Base-by-base conservation (phyloP, 2,797 vertebrate species). In the Spatula clypeata region DNA sequence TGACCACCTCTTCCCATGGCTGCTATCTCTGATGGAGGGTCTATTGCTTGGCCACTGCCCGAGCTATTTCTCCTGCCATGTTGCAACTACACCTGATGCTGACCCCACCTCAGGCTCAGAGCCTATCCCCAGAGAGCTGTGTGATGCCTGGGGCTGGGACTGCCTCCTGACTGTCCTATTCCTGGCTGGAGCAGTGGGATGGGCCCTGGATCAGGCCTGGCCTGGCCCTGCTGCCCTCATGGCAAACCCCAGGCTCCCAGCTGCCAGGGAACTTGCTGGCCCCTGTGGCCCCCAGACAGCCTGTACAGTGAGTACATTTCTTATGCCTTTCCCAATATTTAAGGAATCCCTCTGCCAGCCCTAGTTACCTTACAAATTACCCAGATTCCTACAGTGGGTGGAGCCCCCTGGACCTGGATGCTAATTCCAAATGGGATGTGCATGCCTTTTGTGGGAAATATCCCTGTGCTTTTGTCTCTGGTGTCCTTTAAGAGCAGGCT, bases 61-160 rank as follows among this genome's bases (percentile, higher is more conserved):
- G 53, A 31, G 15, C 53, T 54, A 31, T 16, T 31, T 16, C 29
- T 29, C 26, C 51, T 54, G 38, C 29, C 29, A 23, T 13, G 9
- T 11, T 47, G 38, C 60, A 60, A 9, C 20, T 13, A 26, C n/a
- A 13, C 32, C 45, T 34, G 16, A 40, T 12, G 18, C 58, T 45
- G 6, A 65, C 10, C 27, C 23, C 18, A 29, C 15, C 16, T 21
- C 0, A 1, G 27, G 19, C 42, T 9, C n/a, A 20, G 34, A 44
- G 34, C 15, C 42, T n/a, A 51, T 12, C 12, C 31, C 8, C n/a
- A 24, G 7, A 2, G 27, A 57, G 17, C 3, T 32, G 17, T 27
- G n/a, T 5, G 19, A 7, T 42, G 49, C 13, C 26, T 0, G 1
- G 40, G 8, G 11, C 14, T 11, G 13, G 5, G 26, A 17, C 40